Conservation (phyloP, 2,797 vertebrate species). For the Trachops cirrhosus region DNA sequence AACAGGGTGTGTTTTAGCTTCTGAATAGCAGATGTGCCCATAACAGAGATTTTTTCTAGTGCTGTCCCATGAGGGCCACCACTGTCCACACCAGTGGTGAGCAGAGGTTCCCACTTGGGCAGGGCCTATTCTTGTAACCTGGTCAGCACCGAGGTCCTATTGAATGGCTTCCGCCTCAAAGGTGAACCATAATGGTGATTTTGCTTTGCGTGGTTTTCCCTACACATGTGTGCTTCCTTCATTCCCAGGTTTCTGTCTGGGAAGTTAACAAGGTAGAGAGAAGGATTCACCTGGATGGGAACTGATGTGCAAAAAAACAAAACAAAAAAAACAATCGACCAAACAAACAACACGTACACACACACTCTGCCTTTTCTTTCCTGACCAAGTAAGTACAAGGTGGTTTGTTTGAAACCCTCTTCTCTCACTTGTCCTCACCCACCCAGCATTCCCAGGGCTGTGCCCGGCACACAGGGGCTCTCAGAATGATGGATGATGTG, state of each 20-base stretch:
- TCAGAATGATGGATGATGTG: neutral
- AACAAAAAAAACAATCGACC: too few relatives aligned
- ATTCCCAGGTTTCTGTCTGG: slow-evolving; percentile 30
- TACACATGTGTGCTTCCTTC: neutral
- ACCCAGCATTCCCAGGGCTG: neutral
- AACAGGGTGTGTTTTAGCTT: slow-evolving; percentile 77
- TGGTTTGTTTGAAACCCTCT: neutral
- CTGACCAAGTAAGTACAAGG: neutral
- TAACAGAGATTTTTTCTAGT: slow-evolving; percentile 68
- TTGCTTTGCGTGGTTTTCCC: slow-evolving; percentile 54
- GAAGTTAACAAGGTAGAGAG: slow-evolving; percentile 56
- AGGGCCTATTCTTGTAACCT: slow-evolving; percentile 67
- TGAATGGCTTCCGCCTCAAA: slow-evolving; percentile 76
- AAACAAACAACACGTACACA: neutral
- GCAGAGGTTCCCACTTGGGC: slow-evolving; percentile 66
- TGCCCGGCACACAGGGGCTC: neutral
- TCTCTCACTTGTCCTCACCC: neutral
- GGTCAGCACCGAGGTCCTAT: slow-evolving; percentile 65
- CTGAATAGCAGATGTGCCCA: slow-evolving; percentile 74
- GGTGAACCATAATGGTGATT: slow-evolving; percentile 74
- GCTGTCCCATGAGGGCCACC: slow-evolving; percentile 42
- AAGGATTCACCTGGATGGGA: slow-evolving; percentile 54
- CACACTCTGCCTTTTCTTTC: neutral
- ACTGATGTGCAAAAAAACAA: neutral
- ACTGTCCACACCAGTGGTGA: slow-evolving; percentile 58